Base-by-base conservation (phyloP, 2,113 vertebrate genomes). In the Physeter macrocephalus region DNA sequence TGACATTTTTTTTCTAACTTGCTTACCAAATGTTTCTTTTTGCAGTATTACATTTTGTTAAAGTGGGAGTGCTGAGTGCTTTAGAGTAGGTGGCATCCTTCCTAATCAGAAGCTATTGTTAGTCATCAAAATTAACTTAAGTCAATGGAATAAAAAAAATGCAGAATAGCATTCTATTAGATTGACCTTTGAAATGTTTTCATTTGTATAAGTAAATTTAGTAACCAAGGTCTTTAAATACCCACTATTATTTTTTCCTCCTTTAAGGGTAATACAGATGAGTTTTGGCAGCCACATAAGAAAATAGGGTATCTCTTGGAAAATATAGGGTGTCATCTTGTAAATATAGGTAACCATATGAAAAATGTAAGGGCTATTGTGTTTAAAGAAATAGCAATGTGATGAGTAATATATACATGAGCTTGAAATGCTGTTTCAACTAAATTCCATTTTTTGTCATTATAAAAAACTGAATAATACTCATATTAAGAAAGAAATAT, bases 1-100 rank as follows among this genome's bases (percentile, higher is more conserved):
- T 87, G 31, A 82, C 62, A 89, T 85, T 95, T 86, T 89, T 86
- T 89, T 93, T 97, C 93, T 62, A 77, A 89, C 25, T 61, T 86
- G 49, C 43, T 93, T 91, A 74, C 31, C 43, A 83, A 96, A 94
- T 83, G 54, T 23, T 94, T 81, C 81, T 88, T 62, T 88, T 36
- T 41, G 3, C 21, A 59, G 1, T 82, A 64, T 61, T 89, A 15
- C 5, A 52, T 34, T 83, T 43, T 75, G 6, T 77, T 46, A 64
- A 85, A 88, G 34, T 77, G 23, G n/a, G 3, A 39, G 77, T 3
- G 36, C 6, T 59, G 17, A 75, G 31, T 80, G 8, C 6, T 91
- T 66, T 62, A 57, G 13, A 43, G 31, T 34, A 80, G 46, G 43
- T 81, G 29, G 3, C 39, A 82, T 29, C 8, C 21, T 39, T 95